Base-by-base conservation (phyloP, 2,797 vertebrate genomes). In the Mionectes olivaceus region DNA sequence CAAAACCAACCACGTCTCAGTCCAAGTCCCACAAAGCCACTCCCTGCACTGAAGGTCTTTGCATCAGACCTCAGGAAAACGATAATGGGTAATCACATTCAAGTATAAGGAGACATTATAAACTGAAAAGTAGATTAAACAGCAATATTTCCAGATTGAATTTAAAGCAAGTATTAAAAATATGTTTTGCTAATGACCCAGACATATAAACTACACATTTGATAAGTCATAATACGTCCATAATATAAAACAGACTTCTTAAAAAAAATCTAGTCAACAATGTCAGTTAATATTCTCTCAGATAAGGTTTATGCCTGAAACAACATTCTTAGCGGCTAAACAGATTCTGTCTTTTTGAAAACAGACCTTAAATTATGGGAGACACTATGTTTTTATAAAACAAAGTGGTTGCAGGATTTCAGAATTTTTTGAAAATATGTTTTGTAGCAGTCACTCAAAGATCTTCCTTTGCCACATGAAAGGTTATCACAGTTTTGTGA, bases 201-300 rank as follows among this genome's bases (percentile, higher is more conserved):
- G 33, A 70, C 53, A 60, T 8, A 88, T 57, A 86, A 89, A 35
- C 14, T 24, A 17, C 39, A 25, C 25, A 24, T 75, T 69, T 69
- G 69, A 10, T 10, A 94, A 94, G 59, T 90, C 78, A 90, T 6
- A 44, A 78, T 39, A 67, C 1, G 16, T 19, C 82, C 71, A 60
- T 85, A 87, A 94, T 83, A 94, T 92, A 83, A 96, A 84, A 87
- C 10, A 33, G 44, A 90, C 61, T 60, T 89, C n/a, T 87, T 68
- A 32, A 93, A 96, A 44, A 35, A 95, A 83, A 78, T 47, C 2
- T 56, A 52, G 53, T 50, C 73, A 83, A 59, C 73, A 67, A 24
- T 83, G 41, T 50, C 61, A 94, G 67, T 85, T 88, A 92, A 82
- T 69, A 75, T 41, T 69, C 68, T 84, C 84, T 94, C 87, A 87